A percentile compares a stretch with the other conserved stretches of the same genome.
These are phyloP conservation scores for Tylochromis polylepis DNA, from an alignment of 2,113 vertebrate genomes.

Conservation along the genomic window DNA sequence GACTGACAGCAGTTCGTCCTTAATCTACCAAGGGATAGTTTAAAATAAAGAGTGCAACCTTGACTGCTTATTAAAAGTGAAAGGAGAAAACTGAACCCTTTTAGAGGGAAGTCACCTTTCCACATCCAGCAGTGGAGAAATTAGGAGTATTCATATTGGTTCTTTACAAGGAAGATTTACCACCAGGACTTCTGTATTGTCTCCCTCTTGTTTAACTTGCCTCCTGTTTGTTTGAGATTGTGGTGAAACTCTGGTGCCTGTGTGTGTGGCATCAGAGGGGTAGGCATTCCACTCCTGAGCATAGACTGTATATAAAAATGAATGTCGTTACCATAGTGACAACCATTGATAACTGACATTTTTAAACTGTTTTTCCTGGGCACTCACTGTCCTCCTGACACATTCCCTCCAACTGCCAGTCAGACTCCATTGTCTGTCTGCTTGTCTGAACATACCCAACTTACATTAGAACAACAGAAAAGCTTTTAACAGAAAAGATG, in stretches of 20 bases:
- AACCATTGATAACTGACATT: neutral
- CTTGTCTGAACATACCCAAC: neutral
- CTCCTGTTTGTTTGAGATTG: neutral
- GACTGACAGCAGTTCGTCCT: constrained; percentile 5
- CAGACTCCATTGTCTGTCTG: neutral
- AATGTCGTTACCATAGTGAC: neutral
- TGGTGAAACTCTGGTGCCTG: neutral
- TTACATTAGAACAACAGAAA: neutral
- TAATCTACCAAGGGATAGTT: neutral
- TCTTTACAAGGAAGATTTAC: neutral
- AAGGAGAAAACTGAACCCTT: neutral
- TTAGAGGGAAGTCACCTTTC: neutral
- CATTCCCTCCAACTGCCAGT: neutral
- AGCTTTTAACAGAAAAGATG: neutral
- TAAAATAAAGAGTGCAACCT: neutral
- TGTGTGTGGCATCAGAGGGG: neutral
- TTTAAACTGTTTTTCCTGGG: neutral
- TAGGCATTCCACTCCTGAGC: neutral
- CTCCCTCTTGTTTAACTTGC: neutral
- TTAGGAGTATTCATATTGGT: neutral
- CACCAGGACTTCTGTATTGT: neutral
- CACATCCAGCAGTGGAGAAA: neutral
- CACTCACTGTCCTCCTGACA: neutral
- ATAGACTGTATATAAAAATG: neutral
- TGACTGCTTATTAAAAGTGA: neutral